Evolutionary conservation across 2,113 vertebrate genomes (phyloP).

Genomic region (Tenrec ecaudatus): DNA sequence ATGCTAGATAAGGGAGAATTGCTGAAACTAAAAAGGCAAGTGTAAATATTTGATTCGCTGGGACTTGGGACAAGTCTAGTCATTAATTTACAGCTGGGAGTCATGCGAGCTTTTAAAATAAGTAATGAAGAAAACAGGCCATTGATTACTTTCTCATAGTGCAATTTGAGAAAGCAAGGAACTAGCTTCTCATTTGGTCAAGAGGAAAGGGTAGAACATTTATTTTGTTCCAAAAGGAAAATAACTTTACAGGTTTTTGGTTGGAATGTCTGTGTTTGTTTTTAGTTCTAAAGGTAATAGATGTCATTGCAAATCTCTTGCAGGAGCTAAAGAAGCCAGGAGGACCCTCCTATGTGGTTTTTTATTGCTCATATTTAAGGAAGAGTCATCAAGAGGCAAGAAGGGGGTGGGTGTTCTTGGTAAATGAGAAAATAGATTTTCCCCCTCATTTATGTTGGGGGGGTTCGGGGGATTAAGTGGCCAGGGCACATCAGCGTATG

Average conservation of each 20-base stretch:
- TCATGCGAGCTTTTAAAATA: conserved; percentile 49
- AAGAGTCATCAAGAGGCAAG: neutral
- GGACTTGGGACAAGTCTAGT: conserved; percentile 16
- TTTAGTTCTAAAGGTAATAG: conserved; percentile 9
- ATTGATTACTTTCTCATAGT: conserved; percentile 32
- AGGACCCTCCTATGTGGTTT: neutral
- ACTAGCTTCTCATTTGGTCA: conserved; percentile 22
- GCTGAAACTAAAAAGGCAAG: neutral
- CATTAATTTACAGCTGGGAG: conserved; percentile 50
- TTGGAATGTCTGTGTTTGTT: neutral
- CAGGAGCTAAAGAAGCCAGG: conserved; percentile 2
- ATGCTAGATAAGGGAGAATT: conserved; percentile 27
- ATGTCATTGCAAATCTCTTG: conserved; percentile 5
- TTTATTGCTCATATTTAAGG: neutral
- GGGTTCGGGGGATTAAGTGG: neutral
- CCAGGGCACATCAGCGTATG: neutral
- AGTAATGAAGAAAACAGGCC: conserved; percentile 52
- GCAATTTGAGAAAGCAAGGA: conserved; percentile 49
- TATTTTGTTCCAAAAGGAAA: conserved; percentile 27
- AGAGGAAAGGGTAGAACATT: neutral
- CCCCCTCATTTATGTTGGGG: neutral
- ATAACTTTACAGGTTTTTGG: neutral
- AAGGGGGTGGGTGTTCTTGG: neutral
- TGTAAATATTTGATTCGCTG: conserved; percentile 61
- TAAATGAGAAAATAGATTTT: conserved; percentile 9